Conservation (phyloP, 2,797 vertebrate genomes). For the Scolopax rusticola region DNA sequence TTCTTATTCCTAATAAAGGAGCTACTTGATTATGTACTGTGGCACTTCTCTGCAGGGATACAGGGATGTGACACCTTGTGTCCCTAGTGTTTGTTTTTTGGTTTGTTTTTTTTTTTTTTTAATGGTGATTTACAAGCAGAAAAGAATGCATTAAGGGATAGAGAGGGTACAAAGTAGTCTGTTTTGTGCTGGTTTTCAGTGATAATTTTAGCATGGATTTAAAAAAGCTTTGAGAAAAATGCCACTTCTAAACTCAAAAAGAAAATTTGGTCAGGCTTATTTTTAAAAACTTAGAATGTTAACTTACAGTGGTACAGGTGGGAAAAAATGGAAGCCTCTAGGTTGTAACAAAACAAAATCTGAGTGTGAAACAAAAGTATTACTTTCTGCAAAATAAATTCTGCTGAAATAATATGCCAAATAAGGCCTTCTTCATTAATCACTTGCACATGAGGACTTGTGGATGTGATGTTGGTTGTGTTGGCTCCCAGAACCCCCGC, state of each 20-base stretch:
- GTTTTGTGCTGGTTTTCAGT: not conserved
- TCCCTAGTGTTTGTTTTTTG: not conserved
- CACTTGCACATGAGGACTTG: not conserved
- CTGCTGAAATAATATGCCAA: not conserved
- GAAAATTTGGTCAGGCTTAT: not conserved
- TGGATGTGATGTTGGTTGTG: not conserved
- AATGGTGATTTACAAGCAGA: not conserved
- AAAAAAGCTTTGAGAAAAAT: not conserved
- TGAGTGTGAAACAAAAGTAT: not conserved
- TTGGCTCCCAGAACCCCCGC: not conserved
- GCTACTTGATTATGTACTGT: not conserved
- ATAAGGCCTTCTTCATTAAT: not conserved
- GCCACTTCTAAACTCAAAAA: not conserved
- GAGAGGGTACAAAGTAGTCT: not conserved
- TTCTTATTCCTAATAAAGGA: constrained; percentile 12
- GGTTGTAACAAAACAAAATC: not conserved
- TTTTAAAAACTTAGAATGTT: not conserved
- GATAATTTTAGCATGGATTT: not conserved
- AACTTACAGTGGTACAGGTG: not conserved
- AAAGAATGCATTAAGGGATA: not conserved
- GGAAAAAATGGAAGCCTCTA: not conserved
- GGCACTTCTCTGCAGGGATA: not conserved
- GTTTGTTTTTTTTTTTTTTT: not conserved
- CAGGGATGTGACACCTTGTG: not conserved
- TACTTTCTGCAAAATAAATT: not conserved